phyloP scores from a whole-genome alignment of 2,888 invertebrate species.

The Seira musarum region DNA sequence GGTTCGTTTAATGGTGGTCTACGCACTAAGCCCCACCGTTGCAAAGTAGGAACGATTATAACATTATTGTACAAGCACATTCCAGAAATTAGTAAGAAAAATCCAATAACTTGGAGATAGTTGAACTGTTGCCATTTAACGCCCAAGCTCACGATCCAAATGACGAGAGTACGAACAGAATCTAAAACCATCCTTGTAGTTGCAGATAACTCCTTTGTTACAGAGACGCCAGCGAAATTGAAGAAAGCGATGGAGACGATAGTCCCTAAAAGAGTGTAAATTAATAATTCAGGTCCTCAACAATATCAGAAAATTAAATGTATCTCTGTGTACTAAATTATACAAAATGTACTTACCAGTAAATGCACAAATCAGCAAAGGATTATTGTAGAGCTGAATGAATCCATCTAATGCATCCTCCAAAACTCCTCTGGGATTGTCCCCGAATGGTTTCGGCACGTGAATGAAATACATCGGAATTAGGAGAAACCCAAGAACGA shows the following conservation, averaged over 20 bases:
- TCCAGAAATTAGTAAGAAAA: conserved; percentile 82
- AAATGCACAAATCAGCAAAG: conserved; percentile 78
- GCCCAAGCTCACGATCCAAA: conserved; percentile 87
- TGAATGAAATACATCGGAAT: conserved; percentile 87
- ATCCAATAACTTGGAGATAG: conserved; percentile 85
- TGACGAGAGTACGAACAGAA: conserved; percentile 89
- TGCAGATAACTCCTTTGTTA: conserved; percentile 94
- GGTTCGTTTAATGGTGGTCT: conserved; percentile 60
- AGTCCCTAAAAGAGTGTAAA: conserved; percentile 76
- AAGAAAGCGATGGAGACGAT: conserved; percentile 92
- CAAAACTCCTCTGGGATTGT: conserved; percentile 82
- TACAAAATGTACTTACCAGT: conserved; percentile 74
- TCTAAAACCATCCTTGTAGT: conserved; percentile 93
- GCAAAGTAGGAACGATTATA: conserved; percentile 70
- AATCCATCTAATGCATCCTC: conserved; percentile 92
- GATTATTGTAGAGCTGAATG: conserved; percentile 82
- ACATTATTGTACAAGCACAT: conserved; percentile 86
- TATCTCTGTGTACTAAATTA: neutral
- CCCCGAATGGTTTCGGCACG: conserved; percentile 83
- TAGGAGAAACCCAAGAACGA: conserved; percentile 77
- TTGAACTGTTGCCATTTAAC: conserved; percentile 87
- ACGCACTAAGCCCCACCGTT: conserved; percentile 63
- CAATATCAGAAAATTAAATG: too few species aligned
- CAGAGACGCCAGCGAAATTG: conserved; percentile 92
- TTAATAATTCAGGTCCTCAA: neutral